A percentile compares a stretch with the other conserved stretches of the same genome.
phyloP scores from a whole-genome alignment of 2,888 invertebrate genomes.

The Dryomyza anilis region DNA sequence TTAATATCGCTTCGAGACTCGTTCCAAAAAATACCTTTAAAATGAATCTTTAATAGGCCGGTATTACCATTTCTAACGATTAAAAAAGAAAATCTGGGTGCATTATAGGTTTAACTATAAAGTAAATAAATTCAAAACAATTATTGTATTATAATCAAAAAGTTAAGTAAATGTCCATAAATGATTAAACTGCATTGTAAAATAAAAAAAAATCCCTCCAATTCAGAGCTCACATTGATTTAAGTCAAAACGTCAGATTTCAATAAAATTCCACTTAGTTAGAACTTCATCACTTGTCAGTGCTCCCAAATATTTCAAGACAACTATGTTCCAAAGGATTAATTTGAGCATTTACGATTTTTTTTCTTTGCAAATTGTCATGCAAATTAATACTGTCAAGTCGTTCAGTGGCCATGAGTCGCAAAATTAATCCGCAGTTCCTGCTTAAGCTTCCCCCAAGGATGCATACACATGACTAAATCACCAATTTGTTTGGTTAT shows the following conservation, averaged over 20 bases:
- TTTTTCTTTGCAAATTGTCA: neutral
- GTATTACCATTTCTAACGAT: too few relatives aligned
- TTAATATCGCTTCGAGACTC: too few relatives aligned
- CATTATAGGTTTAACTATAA: too few relatives aligned
- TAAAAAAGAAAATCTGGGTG: too few relatives aligned
- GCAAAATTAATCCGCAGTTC: conserved; percentile 16
- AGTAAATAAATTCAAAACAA: too few relatives aligned
- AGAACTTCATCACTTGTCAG: conserved; percentile 13
- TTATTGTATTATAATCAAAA: too few relatives aligned
- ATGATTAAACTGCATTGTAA: too few relatives aligned
- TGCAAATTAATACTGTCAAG: conserved; percentile 13
- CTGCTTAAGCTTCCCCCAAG: conserved; percentile 8
- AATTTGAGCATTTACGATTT: conserved; percentile 17
- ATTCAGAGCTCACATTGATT: conserved; percentile 1
- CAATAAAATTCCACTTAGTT: neutral
- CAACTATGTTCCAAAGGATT: too few relatives aligned
- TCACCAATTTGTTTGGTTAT: neutral
- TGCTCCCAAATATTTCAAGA: neutral
- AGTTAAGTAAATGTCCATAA: too few relatives aligned
- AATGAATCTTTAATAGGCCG: too few relatives aligned
- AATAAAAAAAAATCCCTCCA: too few relatives aligned
- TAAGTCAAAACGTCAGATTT: neutral
- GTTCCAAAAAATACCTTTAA: too few relatives aligned
- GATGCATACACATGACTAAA: conserved; percentile 11
- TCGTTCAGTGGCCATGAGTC: neutral